Percentiles rank a stretch among this genome's conserved stretches.
These are phyloP conservation scores for Phalanger gymnotis DNA, from an alignment of 2,797 vertebrate species.

Conservation along the genomic window DNA sequence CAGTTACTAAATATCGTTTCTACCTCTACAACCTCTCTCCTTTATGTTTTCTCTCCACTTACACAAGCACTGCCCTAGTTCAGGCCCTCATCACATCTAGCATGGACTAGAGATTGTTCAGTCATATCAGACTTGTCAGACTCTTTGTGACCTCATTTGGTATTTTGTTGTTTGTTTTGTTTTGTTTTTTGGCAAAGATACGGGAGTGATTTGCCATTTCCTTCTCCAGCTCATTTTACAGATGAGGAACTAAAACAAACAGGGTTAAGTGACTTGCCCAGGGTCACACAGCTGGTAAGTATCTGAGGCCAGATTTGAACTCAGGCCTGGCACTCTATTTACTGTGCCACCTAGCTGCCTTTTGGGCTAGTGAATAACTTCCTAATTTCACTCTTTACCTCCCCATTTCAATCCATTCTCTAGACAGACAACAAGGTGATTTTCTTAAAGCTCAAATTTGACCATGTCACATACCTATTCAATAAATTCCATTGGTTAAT, in stretches of 20 bases:
- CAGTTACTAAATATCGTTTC: neutral
- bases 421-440: neutral
- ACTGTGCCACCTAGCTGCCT: no score
- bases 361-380: neutral
- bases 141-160: no score
- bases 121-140: no score
- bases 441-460: neutral
- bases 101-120: neutral
- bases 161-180: no score
- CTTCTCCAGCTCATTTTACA: no score
- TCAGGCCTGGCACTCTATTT: neutral
- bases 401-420: neutral
- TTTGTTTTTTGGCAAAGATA: no score
- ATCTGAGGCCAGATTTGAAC: neutral
- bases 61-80: neutral
- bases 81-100: neutral
- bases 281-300: neutral
- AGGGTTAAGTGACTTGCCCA: neutral
- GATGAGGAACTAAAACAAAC: no score
- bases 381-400: neutral
- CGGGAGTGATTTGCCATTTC: no score
- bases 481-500: neutral
- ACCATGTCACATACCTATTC: neutral
- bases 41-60: neutral
- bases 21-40: neutral